Evolutionary conservation across 1,140 invertebrate species (phyloP).

Genomic region (Drepana arcuata): DNA sequence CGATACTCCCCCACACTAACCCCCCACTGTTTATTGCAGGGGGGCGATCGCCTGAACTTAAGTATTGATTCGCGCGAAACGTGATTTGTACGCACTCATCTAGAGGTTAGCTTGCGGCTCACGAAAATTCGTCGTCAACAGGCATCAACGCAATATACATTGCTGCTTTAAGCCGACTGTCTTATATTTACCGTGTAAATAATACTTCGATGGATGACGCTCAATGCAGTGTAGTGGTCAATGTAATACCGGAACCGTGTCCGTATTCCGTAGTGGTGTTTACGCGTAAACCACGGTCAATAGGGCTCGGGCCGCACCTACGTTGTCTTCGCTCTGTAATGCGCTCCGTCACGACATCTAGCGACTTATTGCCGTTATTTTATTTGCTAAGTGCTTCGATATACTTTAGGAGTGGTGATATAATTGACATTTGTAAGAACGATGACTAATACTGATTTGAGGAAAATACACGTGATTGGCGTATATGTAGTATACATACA

Average conservation of each 20-base stretch:
- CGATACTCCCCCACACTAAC: constrained; percentile 44
- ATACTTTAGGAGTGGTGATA: constrained; percentile 27
- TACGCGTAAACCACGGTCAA: constrained; percentile 57
- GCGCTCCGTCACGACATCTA: constrained; percentile 53
- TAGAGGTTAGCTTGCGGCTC: constrained; percentile 38
- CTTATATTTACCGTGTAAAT: too few relatives aligned
- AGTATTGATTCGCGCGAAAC: constrained; percentile 71
- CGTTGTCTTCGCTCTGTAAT: constrained; percentile 51
- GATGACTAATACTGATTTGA: too few relatives aligned
- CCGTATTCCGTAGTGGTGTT: constrained; percentile 35
- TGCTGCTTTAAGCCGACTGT: constrained; percentile 5
- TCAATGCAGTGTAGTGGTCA: neutral
- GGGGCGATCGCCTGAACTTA: constrained; percentile 66
- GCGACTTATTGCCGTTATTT: constrained; percentile 48
- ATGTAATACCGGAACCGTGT: constrained; percentile 4
- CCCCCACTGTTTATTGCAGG: constrained; percentile 56
- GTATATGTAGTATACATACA: too few relatives aligned
- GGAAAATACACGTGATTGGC: too few relatives aligned
- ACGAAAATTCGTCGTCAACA: constrained; percentile 15
- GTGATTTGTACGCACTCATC: constrained; percentile 70
- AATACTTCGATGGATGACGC: neutral
- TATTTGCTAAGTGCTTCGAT: constrained; percentile 52
- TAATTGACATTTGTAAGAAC: too few relatives aligned
- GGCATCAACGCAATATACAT: constrained; percentile 18
- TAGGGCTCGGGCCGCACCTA: constrained; percentile 54